These are phyloP conservation scores for Meiosimyza platycephala DNA, from an alignment of 2,888 invertebrate species.

Conservation along the genomic window DNA sequence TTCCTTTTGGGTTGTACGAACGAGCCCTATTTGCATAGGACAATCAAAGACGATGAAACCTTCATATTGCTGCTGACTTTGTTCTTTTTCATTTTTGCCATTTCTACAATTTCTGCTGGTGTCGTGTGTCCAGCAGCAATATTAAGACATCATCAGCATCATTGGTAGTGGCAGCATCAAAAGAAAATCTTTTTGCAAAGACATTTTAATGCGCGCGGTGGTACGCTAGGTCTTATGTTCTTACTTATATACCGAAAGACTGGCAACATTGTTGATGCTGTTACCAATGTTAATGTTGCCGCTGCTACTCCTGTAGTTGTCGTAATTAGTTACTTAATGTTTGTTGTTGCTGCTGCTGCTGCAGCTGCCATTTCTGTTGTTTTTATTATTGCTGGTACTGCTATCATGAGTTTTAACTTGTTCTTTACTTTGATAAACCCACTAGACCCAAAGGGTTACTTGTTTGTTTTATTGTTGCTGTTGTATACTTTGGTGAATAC, in stretches of 20 bases:
- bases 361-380: too few relatives aligned
- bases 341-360: not conserved
- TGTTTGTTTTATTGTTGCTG: too few relatives aligned
- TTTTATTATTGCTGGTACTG: too few relatives aligned
- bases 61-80: slow-evolving; percentile 42
- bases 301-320: not conserved
- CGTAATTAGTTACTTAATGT: too few relatives aligned
- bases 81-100: slow-evolving; percentile 39
- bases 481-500: too few relatives aligned
- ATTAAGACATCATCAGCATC: slow-evolving; percentile 24
- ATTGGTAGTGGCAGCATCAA: not conserved
- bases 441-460: not conserved
- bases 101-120: slow-evolving; percentile 25
- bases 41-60: not conserved
- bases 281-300: not conserved
- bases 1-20: not conserved
- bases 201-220: slow-evolving; percentile 18
- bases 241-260: not conserved
- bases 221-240: slow-evolving; percentile 11
- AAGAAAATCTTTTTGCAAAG: slow-evolving; percentile 24
- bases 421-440: not conserved
- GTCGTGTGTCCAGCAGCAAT: slow-evolving; percentile 37
- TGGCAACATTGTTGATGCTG: not conserved
- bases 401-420: not conserved
- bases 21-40: slow-evolving; percentile 4